A percentile compares a stretch with the other conserved stretches of the same genome.
These are phyloP conservation scores for Octopus sinensis DNA, from an alignment of 1,140 invertebrate species.

Conservation along the genomic window DNA sequence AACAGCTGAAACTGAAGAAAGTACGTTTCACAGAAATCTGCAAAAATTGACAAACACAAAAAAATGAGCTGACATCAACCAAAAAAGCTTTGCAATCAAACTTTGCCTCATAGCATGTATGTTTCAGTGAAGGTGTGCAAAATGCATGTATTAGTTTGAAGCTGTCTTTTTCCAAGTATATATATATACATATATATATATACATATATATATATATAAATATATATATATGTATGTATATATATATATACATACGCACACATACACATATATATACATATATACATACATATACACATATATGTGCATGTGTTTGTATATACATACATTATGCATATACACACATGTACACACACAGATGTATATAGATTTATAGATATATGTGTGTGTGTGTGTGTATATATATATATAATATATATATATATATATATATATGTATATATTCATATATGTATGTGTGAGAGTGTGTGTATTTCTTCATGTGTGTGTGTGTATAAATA, in stretches of 20 bases:
- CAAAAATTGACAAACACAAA: neutral
- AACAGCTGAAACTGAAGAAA: constrained; percentile 2
- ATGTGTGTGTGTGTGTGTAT: neutral
- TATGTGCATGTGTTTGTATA: neutral
- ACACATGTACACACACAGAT: neutral
- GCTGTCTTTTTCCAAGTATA: neutral
- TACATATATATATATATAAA: neutral
- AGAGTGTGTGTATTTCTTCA: too few relatives aligned
- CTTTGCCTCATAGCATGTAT: neutral
- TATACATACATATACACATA: neutral
- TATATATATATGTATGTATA: neutral
- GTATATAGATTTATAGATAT: neutral
- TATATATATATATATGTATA: too few relatives aligned
- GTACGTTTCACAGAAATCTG: constrained; percentile 10
- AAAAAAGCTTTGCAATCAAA: neutral
- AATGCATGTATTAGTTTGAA: neutral
- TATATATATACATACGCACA: neutral
- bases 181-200: neutral
- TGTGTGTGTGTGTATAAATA: too few relatives aligned
- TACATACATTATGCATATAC: neutral
- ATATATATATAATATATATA: too few relatives aligned
- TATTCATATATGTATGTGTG: too few relatives aligned
- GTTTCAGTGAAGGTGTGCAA: neutral
- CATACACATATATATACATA: neutral
- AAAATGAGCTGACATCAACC: neutral